Evolutionary conservation across 2,797 vertebrate species (phyloP).

Genomic region (Myotis pilosus): DNA sequence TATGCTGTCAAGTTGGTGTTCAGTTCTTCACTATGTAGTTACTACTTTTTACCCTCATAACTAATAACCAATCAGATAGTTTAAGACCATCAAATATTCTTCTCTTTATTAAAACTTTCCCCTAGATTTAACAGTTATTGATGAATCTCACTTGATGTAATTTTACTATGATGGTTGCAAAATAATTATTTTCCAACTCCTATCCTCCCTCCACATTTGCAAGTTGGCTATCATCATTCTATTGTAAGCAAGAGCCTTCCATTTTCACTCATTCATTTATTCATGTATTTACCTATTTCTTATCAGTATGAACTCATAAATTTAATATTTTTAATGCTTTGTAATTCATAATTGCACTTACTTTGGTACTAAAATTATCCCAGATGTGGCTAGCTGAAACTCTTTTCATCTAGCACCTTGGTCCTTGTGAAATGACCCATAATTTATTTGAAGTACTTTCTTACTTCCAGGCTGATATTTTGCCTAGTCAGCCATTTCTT

Average conservation of each 20-base stretch:
- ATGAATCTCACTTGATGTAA: neutral
- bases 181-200: neutral
- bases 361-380: neutral
- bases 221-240: neutral
- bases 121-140: neutral
- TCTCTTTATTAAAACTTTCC: neutral
- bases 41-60: neutral
- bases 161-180: neutral
- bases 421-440: neutral
- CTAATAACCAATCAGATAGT: neutral
- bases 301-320: neutral
- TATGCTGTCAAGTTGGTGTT: neutral
- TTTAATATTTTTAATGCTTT: neutral
- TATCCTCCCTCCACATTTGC: neutral
- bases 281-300: neutral
- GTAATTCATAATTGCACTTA: neutral
- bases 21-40: neutral
- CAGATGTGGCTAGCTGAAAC: neutral
- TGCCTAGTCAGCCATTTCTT: neutral
- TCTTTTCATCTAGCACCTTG: neutral
- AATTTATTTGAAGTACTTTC: neutral
- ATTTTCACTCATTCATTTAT: neutral
- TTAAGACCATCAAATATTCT: neutral
- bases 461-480: neutral
- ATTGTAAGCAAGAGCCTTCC: neutral